Conservation (phyloP, 2,888 invertebrate species). For the Euproctis similis region DNA sequence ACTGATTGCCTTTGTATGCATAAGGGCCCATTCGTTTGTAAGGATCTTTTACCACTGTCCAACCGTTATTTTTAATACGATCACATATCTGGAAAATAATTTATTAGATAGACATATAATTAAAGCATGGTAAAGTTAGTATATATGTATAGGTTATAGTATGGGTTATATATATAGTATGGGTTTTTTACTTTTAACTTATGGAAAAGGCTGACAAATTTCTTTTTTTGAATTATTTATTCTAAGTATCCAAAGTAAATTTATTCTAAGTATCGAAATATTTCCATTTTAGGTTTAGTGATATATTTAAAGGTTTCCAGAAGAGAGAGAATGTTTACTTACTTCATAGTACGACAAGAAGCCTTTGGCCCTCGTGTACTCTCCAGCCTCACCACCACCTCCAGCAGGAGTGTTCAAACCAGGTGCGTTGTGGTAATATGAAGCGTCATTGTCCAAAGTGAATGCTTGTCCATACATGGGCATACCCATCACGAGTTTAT, state of each 20-base stretch:
- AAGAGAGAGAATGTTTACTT: constrained; percentile 9
- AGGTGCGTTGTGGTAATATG: constrained; percentile 62
- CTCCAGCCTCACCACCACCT: constrained; percentile 88
- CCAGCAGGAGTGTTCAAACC: constrained; percentile 86
- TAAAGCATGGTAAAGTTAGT: no score
- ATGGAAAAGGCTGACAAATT: no score
- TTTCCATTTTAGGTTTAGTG: no score
- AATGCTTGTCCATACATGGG: constrained; percentile 93
- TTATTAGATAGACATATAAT: not conserved
- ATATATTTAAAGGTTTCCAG: no score
- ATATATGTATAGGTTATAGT: no score
- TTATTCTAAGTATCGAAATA: no score
- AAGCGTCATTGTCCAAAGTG: constrained; percentile 50
- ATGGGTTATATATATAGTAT: no score
- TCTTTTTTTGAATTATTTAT: no score
- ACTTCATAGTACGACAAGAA: constrained; percentile 93
- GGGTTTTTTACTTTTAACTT: no score
- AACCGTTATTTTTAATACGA: constrained; percentile 83
- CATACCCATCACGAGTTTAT: constrained; percentile 91
- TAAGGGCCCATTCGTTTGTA: constrained; percentile 89
- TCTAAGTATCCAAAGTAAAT: no score
- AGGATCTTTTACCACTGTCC: constrained; percentile 87
- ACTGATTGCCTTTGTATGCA: constrained; percentile 90
- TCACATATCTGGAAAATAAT: constrained; percentile 84
- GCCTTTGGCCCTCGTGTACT: constrained; percentile 88